These are phyloP conservation scores for Nesogale talazaci DNA, from an alignment of 2,113 vertebrate species.

Conservation along the genomic window DNA sequence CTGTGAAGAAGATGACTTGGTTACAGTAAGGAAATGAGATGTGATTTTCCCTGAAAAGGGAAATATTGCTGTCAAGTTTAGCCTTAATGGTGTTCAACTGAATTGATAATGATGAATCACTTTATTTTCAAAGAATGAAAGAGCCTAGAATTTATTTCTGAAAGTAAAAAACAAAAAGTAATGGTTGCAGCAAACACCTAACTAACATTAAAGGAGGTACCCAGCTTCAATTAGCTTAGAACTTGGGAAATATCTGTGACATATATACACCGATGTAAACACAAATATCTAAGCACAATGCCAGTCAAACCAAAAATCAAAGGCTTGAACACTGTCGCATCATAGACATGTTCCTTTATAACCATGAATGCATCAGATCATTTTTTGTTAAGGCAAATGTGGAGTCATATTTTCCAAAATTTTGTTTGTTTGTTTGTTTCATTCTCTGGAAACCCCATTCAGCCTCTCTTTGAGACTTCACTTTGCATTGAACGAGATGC, in stretches of 20 bases:
- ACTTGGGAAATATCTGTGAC: conserved; percentile 20
- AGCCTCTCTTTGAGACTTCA: conserved; percentile 35
- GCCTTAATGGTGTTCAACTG: conserved; percentile 45
- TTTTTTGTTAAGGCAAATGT: conserved; percentile 37
- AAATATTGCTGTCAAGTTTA: conserved; percentile 48
- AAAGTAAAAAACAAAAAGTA: neutral
- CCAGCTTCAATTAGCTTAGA: neutral
- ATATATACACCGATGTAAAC: conserved; percentile 56
- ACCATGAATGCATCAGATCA: conserved; percentile 51
- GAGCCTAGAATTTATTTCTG: conserved; percentile 27
- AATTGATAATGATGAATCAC: conserved; percentile 55
- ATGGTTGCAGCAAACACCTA: neutral
- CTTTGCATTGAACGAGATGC: conserved; percentile 63
- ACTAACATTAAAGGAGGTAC: neutral
- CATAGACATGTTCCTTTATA: conserved; percentile 63
- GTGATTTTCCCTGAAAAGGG: conserved; percentile 64
- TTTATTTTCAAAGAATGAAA: conserved; percentile 46
- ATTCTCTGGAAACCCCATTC: conserved; percentile 70
- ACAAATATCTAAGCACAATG: conserved; percentile 66
- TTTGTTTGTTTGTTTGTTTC: conserved; percentile 60
- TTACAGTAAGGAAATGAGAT: conserved; percentile 65
- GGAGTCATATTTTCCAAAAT: neutral
- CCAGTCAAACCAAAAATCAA: conserved; percentile 73
- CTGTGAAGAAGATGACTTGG: conserved; percentile 28
- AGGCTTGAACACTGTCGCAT: neutral